Evolutionary conservation across 2,888 invertebrate genomes (phyloP), one percentile per base, ranked within the genome.

Genomic region (Cataglyphis cursor): DNA sequence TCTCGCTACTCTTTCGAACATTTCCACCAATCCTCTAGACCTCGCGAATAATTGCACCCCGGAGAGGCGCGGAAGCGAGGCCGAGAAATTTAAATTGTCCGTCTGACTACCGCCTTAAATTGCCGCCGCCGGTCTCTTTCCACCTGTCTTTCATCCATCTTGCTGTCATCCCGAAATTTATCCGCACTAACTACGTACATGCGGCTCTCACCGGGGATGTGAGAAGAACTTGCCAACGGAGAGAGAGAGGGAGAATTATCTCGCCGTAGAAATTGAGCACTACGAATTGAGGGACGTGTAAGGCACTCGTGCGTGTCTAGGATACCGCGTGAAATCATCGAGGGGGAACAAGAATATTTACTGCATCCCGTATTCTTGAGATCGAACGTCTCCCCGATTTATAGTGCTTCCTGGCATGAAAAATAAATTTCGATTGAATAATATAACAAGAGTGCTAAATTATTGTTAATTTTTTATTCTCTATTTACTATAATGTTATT

Each of bases 71-170:
- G 75, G 61, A 51, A 82, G 59, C 73, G 70, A 80, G 61, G 65
- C 61, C 84, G 89, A 81, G 85, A 90, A 85, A 89, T 90, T 87
- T 88, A 89, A 89, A 89, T 88, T 85, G 88, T 88, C 51, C 85
- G 81, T 74, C 84, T 68, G 66, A 57, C 68, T 84, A 75, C 35
- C 62, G 74, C 38, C 70, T 80, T 72, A 86, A 88, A 86, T 84
- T 88, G 82, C 88, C 54, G 51, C 64, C 72, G 54, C 44, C 41
- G 59, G 78, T 70, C 82, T 70, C 66, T 59, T 54, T 57, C 15
- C 78, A 24, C 31, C 70, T 78, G 87, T 89, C 89, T 84, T 88
- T 89, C 86, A 89, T 89, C 81, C 83, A 82, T 87, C 89, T 89
- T 85, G 57, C 89, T 85, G 89, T 87, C 87, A 85, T 86, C 83